phyloP scores from a whole-genome alignment of 2,113 vertebrate species.

The Eclectus roratus region DNA sequence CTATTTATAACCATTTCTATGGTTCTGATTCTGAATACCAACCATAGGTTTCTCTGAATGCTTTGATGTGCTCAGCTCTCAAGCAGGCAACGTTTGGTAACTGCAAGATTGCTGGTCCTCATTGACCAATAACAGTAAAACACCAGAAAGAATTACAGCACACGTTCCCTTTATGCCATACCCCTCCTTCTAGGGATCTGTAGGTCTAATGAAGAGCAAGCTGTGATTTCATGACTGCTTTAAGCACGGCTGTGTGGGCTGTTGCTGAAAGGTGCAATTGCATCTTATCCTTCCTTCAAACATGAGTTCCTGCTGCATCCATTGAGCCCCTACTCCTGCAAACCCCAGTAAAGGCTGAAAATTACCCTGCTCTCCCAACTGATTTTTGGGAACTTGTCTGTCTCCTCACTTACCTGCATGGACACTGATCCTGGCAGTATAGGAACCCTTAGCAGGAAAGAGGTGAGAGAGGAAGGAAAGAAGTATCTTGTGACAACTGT shows the following conservation, averaged over 20 bases:
- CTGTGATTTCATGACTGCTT: neutral
- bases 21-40: too few relatives aligned
- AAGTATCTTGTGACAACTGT: neutral
- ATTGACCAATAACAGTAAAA: neutral
- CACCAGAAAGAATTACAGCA: neutral
- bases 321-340: neutral
- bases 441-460: neutral
- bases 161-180: neutral
- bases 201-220: neutral
- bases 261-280: neutral
- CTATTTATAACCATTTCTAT: neutral
- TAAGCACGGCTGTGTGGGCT: neutral
- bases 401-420: neutral
- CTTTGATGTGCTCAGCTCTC: neutral
- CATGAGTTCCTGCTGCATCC: neutral
- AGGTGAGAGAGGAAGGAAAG: neutral
- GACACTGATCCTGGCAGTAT: neutral
- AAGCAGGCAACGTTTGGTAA: neutral
- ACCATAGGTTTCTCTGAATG: neutral
- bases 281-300: neutral
- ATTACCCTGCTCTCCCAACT: fast-evolving
- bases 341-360: neutral
- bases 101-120: neutral
- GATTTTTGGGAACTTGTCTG: neutral
- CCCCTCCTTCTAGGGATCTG: neutral